phyloP scores from a whole-genome alignment of 2,888 invertebrate genomes.

The Andrena fulva region DNA sequence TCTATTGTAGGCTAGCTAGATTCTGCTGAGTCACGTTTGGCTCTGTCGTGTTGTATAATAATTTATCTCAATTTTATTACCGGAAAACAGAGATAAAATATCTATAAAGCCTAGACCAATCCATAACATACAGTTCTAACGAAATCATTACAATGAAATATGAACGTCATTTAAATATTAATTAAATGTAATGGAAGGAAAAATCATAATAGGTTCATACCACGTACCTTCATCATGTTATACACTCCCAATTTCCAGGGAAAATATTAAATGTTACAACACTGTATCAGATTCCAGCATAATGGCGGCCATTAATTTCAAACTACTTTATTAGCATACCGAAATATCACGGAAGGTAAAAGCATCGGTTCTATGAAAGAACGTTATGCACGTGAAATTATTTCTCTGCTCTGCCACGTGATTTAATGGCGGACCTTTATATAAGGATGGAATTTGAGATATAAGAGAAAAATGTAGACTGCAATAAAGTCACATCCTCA shows the following conservation, averaged over 20 bases:
- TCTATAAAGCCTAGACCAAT: too few relatives aligned
- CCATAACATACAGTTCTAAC: not conserved
- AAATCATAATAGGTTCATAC: too few relatives aligned
- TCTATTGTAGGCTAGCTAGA: conserved; percentile 9
- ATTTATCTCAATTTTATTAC: not conserved
- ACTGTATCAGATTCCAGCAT: not conserved
- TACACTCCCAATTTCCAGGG: not conserved
- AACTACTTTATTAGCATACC: not conserved
- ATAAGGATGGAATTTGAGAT: too few relatives aligned
- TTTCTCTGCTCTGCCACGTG: not conserved
- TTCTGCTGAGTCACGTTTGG: not conserved
- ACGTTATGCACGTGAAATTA: not conserved
- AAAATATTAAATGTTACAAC: not conserved
- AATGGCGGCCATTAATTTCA: not conserved
- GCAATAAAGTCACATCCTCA: not conserved
- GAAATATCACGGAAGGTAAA: not conserved
- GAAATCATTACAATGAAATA: not conserved
- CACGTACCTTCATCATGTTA: too few relatives aligned
- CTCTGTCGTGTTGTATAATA: not conserved
- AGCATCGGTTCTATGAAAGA: not conserved
- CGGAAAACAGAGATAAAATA: not conserved
- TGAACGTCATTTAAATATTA: not conserved
- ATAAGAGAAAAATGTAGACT: conserved; percentile 3
- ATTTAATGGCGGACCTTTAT: conserved; percentile 1
- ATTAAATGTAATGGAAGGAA: too few relatives aligned